Percentiles rank a stretch among this genome's conserved stretches.
Evolutionary conservation across 2,888 invertebrate genomes (phyloP).

Genomic region (Aspidapion aeneum): DNA sequence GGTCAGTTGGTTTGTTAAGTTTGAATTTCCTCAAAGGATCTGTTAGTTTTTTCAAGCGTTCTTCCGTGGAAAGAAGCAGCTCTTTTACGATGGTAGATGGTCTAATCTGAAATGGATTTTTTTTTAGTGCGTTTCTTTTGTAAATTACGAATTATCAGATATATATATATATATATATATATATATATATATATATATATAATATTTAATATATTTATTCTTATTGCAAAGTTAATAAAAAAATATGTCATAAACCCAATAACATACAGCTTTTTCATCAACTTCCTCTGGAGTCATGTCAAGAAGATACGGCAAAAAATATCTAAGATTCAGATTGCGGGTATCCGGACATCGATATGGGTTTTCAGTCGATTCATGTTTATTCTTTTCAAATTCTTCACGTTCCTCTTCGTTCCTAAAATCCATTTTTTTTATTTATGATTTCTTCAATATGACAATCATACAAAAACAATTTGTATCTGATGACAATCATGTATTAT

Average conservation of each 20-base stretch:
- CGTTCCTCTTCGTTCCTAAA: too few relatives aligned
- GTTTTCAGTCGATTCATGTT: too few relatives aligned
- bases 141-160: not conserved
- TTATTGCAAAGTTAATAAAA: constrained; percentile 16
- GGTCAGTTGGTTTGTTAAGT: constrained; percentile 25
- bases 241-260: constrained; percentile 13
- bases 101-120: constrained; percentile 37
- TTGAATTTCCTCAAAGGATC: constrained; percentile 31
- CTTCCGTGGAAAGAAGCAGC: constrained; percentile 40
- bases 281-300: constrained; percentile 22
- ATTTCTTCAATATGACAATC: too few relatives aligned
- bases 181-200: not conserved
- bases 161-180: not conserved
- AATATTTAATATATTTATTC: not conserved
- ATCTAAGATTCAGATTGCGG: constrained; percentile 19
- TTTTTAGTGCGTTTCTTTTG: too few relatives aligned
- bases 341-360: constrained; percentile 5
- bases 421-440: too few relatives aligned
- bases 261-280: constrained; percentile 20
- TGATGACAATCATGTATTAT: too few relatives aligned
- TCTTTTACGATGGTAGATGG: constrained; percentile 41
- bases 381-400: too few relatives aligned
- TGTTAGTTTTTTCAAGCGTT: constrained; percentile 37
- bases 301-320: constrained; percentile 29
- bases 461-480: too few relatives aligned